Base-by-base conservation (phyloP, 2,113 vertebrate species). In the Poicephalus gulielmi region DNA sequence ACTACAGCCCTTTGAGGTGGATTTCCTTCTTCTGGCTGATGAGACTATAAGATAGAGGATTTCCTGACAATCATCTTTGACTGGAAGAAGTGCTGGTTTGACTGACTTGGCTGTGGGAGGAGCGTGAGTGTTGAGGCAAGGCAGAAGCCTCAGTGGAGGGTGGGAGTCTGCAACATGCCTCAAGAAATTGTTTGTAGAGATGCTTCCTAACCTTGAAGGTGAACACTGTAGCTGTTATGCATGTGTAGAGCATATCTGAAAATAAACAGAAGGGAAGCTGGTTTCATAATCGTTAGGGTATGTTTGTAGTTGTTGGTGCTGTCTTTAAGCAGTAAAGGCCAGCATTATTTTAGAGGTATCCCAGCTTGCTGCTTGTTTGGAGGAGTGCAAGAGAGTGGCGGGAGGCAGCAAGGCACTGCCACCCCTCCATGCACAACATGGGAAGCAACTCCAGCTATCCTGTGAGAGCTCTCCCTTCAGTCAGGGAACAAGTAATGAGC, bases 141-240 rank as follows among this genome's bases (percentile, higher is more conserved):
- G 69, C 66, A 63, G n/a, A 24, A 59, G n/a, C 28, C 41, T 86
- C 28, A 9, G n/a, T n/a, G 43, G 20, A 77, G 35, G 23, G 5
- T 52, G 20, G 43, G 17, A 79, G 15, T 76, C 64, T 60, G 46
- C 43, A 43, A 7, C 0, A 4, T 3, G 3, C 64, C 69, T 68
- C 3, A 4, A 76, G 41, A 46, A 90, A 4, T 53, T 31, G 15
- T 46, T n/a, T 57, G 24, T 28, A 55, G 74, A 13, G 73, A 39
- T 1, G 4, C 24, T 75, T 76, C 41, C 33, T 17, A 57, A 24
- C 55, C 11, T 1, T 20, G 23, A 27, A 52, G 53, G 49, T 33
- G 23, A 74, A 44, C 0, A 0, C 23, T 33, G 70, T 33, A 43
- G 52, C 52, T 64, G n/a, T 82, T 64, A 4, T 0, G 4, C 76